These are phyloP conservation scores for Cheirogaleus medius DNA, from an alignment of 2,113 vertebrate genomes.

Conservation along the genomic window DNA sequence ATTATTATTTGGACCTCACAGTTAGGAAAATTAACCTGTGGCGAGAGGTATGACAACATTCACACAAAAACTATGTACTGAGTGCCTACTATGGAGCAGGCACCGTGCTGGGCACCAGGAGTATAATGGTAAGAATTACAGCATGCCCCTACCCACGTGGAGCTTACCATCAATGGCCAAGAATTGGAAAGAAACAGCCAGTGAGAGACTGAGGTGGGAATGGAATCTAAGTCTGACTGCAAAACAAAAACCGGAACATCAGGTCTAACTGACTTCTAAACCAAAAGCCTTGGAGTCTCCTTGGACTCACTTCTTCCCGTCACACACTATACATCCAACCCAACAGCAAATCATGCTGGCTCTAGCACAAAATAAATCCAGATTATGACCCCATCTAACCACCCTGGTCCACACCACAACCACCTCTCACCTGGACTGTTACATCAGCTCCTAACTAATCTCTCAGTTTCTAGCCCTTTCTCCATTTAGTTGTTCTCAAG, in stretches of 20 bases:
- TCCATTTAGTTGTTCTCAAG: neutral
- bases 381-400: neutral
- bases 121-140: neutral
- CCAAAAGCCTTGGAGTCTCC: neutral
- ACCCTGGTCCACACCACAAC: too few species aligned
- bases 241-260: neutral
- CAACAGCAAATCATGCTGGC: neutral
- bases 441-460: neutral
- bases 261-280: neutral
- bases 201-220: neutral
- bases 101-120: neutral
- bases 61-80: neutral
- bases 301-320: neutral
- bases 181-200: neutral
- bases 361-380: neutral
- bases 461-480: too few species aligned
- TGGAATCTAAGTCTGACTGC: neutral
- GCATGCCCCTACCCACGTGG: neutral
- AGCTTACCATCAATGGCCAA: neutral
- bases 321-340: neutral
- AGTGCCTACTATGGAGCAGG: neutral
- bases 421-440: neutral
- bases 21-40: neutral
- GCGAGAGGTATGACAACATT: neutral
- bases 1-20: neutral